Percentiles rank a stretch among this genome's conserved stretches.
These are phyloP conservation scores for Epinephelus lanceolatus DNA, from an alignment of 2,113 vertebrate genomes.

Conservation along the genomic window DNA sequence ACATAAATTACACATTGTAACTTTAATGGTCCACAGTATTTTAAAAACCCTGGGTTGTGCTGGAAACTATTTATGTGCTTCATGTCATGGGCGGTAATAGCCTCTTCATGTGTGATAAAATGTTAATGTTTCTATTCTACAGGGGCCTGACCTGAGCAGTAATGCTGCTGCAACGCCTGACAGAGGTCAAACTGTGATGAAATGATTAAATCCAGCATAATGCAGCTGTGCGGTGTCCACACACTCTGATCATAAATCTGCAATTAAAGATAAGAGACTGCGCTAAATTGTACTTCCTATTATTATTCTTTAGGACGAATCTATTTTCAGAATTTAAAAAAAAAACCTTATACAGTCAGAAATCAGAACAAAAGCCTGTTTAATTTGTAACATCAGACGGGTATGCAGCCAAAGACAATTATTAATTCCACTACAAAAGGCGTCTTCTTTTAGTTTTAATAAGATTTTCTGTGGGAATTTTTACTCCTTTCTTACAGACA, in stretches of 20 bases:
- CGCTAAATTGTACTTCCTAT: neutral
- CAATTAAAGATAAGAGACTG: neutral
- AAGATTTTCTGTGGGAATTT: neutral
- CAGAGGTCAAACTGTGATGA: neutral
- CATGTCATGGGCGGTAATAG: neutral
- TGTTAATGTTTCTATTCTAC: neutral
- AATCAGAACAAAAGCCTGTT: neutral
- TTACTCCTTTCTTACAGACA: neutral
- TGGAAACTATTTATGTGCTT: constrained; percentile 10
- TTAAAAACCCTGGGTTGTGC: neutral
- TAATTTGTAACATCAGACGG: neutral
- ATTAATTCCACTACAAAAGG: neutral
- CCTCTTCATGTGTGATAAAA: constrained; percentile 9
- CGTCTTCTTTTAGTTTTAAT: neutral
- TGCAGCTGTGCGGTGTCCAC: neutral
- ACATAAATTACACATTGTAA: no score
- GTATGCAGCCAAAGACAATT: neutral
- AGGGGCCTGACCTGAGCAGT: neutral
- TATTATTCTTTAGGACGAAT: neutral
- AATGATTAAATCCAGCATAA: neutral
- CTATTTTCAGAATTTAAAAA: neutral
- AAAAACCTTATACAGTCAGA: neutral
- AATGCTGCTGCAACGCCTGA: neutral
- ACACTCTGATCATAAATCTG: neutral
- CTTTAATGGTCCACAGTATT: neutral